Evolutionary conservation across 2,113 vertebrate species (phyloP).

Genomic region (Echinops telfairi): DNA sequence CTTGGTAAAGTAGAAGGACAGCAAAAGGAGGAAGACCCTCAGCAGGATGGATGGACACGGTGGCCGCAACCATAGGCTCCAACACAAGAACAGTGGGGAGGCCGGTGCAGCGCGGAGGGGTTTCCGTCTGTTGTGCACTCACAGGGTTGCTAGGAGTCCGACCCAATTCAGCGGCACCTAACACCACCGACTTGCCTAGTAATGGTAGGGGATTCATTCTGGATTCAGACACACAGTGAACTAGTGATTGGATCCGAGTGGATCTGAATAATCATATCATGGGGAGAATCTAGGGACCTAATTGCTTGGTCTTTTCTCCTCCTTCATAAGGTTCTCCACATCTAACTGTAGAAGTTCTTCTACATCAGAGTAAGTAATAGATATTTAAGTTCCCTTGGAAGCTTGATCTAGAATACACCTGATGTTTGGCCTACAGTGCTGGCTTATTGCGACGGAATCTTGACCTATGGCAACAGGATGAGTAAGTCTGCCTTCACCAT

Average conservation of each 20-base stretch:
- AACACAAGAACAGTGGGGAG: too few species aligned
- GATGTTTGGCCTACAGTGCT: background rate
- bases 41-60: too few species aligned
- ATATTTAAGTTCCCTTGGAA: background rate
- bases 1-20: too few species aligned
- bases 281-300: background rate
- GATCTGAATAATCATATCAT: background rate
- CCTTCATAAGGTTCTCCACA: background rate
- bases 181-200: background rate
- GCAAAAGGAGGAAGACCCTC: too few species aligned
- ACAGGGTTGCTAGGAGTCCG: too few species aligned
- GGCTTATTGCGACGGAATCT: background rate
- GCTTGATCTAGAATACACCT: background rate
- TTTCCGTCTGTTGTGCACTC: too few species aligned
- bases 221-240: background rate
- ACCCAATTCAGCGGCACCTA: too few species aligned
- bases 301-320: constrained; percentile 26
- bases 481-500: background rate
- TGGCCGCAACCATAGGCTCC: too few species aligned
- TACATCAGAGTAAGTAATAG: background rate
- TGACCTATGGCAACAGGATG: background rate
- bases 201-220: constrained; percentile 24
- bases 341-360: background rate
- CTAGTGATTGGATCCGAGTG: background rate
- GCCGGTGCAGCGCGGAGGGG: too few species aligned